A percentile compares a stretch with the other conserved stretches of the same genome.
Conservation (phyloP, 23 tunicate species). For the Botrylloides violaceus region DNA sequence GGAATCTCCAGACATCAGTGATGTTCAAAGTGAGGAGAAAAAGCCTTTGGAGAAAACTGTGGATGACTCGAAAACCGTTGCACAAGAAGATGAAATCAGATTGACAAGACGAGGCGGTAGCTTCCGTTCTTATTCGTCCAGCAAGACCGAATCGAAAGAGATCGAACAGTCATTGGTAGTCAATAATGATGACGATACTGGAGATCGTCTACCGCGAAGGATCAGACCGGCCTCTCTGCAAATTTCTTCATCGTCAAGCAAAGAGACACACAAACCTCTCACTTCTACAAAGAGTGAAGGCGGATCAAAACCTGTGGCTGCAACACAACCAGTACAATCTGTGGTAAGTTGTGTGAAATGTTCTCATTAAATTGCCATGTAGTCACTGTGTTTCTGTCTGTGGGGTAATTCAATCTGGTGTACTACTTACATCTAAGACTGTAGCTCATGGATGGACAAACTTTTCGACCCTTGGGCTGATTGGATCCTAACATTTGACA, state of each 20-base stretch:
- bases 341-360: conserved; percentile 34
- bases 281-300: conserved; percentile 27
- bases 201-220: neutral
- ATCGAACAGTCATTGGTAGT: too few relatives aligned
- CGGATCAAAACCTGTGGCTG: conserved; percentile 53
- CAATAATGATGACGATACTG: neutral
- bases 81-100: too few relatives aligned
- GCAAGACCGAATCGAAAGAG: neutral
- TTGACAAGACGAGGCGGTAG: too few relatives aligned
- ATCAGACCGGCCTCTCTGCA: conserved; percentile 73
- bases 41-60: too few relatives aligned
- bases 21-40: conserved; percentile 7
- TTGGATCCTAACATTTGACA: too few relatives aligned
- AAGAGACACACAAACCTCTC: conserved; percentile 31
- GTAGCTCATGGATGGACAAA: too few relatives aligned
- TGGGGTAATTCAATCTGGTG: too few relatives aligned
- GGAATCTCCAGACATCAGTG: neutral
- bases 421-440: too few relatives aligned
- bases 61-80: too few relatives aligned
- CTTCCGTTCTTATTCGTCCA: neutral
- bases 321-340: conserved; percentile 78
- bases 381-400: too few relatives aligned
- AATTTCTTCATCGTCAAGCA: conserved; percentile 14
- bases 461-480: too few relatives aligned
- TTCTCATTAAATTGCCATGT: too few relatives aligned